These are phyloP conservation scores for Dolichopus griseipennis DNA, from an alignment of 2,888 invertebrate species.

Conservation along the genomic window DNA sequence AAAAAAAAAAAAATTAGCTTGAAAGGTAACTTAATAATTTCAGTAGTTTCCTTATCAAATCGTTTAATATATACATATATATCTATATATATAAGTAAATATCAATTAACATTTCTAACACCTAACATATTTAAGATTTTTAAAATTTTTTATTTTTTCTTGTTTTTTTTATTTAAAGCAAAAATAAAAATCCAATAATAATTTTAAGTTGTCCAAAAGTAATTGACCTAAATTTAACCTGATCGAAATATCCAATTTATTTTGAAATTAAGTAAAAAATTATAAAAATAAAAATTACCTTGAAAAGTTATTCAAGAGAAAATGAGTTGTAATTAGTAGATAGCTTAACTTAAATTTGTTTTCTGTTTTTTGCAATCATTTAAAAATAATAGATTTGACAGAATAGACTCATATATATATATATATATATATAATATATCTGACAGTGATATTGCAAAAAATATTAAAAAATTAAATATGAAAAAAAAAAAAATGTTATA, in stretches of 20 bases:
- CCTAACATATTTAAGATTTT: not conserved
- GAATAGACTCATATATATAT: not conserved
- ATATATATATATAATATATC: too few relatives aligned
- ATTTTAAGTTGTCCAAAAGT: not conserved
- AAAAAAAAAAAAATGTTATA: too few relatives aligned
- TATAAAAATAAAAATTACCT: not conserved
- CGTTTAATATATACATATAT: too few relatives aligned
- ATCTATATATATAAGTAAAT: too few relatives aligned
- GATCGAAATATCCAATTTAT: not conserved
- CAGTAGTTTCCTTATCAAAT: too few relatives aligned
- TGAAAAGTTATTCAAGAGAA: not conserved
- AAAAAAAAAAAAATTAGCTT: too few relatives aligned
- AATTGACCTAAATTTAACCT: not conserved
- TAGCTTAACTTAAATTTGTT: not conserved
- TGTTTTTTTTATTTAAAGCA: not conserved
- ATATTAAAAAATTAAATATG: too few relatives aligned
- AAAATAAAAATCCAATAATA: not conserved
- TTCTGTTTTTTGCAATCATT: not conserved
- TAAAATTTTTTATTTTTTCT: not conserved
- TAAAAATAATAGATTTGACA: not conserved
- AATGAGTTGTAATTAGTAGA: not conserved
- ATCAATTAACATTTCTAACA: not conserved
- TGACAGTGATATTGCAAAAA: not conserved
- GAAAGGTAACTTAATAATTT: too few relatives aligned
- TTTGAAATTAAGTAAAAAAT: not conserved